Base-by-base conservation (phyloP, 2,113 vertebrate species). In the Pogonocichla stellata region DNA sequence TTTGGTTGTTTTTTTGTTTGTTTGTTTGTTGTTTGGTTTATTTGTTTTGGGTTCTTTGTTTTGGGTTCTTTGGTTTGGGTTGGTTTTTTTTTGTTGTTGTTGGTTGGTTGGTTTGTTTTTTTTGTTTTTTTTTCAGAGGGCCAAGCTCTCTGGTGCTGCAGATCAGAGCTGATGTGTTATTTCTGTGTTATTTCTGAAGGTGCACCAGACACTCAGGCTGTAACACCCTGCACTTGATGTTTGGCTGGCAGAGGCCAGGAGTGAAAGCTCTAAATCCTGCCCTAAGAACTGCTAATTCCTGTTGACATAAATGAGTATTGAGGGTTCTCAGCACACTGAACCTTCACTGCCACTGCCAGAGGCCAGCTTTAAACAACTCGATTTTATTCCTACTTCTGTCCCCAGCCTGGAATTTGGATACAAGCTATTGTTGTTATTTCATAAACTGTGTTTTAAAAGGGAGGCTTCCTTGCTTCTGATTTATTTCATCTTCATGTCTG, bases 231-330 rank as follows among this genome's bases (percentile, higher is more conserved):
- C 20, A 1, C 53, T 69, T 36, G 58, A 6, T 69, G 33, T 45
- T 36, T 53, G 62, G 33, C 14, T 57, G 62, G 81, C 72, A 85
- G 90, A 36, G 81, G 34, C 43, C 82, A 82, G 54, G 33, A 82
- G 66, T 29, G 81, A 75, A 87, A 86, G 85, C 85, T 5, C 28
- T 61, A 88, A 69, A 77, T 93, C 66, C 92, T 81, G 7, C 81
- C 15, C n/a, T 60, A 22, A 85, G 81, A 79, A 1, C 90, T 70
- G 62, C 67, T 80, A 47, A 57, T 82, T 79, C 78, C 70, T 56
- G n/a, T n/a, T 96, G 95, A 89, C 80, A 64, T 48, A 34, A 79
- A 81, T 47, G 87, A 72, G 42, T 25, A 5, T 33, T 60, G 78
- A 72, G 70, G 62, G 66, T 64, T 82, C 90, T 94, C 80, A 64